Conservation (phyloP, 2,113 vertebrate genomes). For the Erythrolamprus reginae region DNA sequence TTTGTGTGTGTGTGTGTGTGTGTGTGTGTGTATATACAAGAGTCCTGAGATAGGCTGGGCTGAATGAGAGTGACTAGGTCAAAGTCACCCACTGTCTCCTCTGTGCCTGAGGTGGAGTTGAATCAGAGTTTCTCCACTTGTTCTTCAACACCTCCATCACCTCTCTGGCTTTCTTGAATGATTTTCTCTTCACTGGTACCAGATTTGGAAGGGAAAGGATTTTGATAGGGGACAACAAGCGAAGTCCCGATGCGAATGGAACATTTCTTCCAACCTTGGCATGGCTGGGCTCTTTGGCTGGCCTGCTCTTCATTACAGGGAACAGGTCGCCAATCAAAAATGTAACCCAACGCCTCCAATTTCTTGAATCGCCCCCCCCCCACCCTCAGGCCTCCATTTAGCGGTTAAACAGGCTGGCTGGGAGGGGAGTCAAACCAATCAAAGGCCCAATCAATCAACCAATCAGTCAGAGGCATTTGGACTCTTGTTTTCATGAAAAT, state of each 20-base stretch:
- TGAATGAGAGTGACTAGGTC: background rate
- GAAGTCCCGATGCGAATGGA: background rate
- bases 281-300: background rate
- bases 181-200: no score
- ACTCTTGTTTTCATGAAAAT: background rate
- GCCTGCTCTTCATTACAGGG: background rate
- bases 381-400: background rate
- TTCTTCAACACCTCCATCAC: background rate
- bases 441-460: background rate
- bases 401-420: background rate
- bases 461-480: background rate
- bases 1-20: no score
- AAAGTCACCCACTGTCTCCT: background rate
- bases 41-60: background rate
- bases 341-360: background rate
- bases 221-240: no score
- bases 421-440: background rate
- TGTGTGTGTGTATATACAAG: no score
- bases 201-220: background rate
- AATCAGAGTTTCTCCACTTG: background rate
- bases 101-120: background rate
- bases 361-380: background rate
- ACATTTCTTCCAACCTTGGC: background rate
- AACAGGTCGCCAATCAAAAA: background rate
- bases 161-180: background rate